A percentile compares a stretch with the other conserved stretches of the same genome.
Conservation (phyloP, 2,113 vertebrate genomes). For the Neolamprologus fasciatus region DNA sequence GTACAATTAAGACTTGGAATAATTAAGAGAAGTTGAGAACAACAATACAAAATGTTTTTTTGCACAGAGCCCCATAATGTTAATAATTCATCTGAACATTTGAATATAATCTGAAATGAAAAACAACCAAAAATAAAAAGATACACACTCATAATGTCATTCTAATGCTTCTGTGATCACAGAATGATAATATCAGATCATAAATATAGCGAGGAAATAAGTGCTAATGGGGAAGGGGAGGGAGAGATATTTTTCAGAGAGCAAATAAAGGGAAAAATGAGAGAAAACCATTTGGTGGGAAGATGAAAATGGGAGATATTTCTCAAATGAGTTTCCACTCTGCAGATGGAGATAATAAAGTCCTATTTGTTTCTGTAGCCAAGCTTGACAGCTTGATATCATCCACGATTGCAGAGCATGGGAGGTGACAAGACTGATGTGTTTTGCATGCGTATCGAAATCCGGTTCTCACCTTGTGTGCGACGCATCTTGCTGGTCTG, state of each 20-base stretch:
- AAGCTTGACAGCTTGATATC: slow-evolving; percentile 1
- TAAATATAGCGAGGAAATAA: not conserved
- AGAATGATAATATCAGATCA: not conserved
- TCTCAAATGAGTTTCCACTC: not conserved
- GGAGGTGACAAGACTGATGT: not conserved
- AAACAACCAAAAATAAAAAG: not conserved
- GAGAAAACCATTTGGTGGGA: not conserved
- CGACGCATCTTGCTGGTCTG: slow-evolving; percentile 87
- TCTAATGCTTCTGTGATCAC: not conserved
- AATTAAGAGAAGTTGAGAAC: not conserved
- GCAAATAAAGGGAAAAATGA: not conserved
- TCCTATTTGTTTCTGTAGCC: not conserved
- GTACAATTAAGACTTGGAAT: not conserved
- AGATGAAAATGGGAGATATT: slow-evolving; percentile 24
- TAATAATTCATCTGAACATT: not conserved
- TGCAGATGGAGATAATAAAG: slow-evolving; percentile 6
- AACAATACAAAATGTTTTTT: not conserved
- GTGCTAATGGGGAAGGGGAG: not conserved
- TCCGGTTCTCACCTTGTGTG: slow-evolving; percentile 80
- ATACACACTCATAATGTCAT: not conserved
- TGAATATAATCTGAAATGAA: not conserved
- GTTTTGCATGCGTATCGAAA: not conserved
- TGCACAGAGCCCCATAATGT: not conserved
- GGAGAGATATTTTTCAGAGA: not conserved
- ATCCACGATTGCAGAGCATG: not conserved